Evolutionary conservation across 2,888 invertebrate genomes (phyloP).

Genomic region (Coelopa pilipes): DNA sequence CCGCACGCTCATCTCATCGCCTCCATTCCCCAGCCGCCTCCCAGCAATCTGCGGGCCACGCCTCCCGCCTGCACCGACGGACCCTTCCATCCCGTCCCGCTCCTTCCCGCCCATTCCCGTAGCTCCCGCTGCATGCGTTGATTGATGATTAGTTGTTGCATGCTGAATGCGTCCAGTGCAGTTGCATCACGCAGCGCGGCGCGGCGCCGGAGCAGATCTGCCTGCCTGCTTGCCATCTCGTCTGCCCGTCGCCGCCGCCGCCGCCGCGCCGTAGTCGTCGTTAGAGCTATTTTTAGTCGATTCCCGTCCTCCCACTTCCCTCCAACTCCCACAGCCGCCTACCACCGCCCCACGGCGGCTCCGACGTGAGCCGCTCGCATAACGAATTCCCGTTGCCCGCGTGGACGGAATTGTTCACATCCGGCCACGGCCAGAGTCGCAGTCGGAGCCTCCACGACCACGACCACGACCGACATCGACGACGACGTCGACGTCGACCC

Average conservation of each 20-base stretch:
- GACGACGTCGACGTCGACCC: no score
- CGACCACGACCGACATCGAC: no score
- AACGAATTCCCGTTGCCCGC: slow-evolving; percentile 14
- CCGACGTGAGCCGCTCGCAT: neutral
- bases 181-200: neutral
- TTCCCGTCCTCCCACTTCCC: neutral
- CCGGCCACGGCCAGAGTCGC: slow-evolving; percentile 4
- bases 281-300: neutral
- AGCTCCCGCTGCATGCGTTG: neutral
- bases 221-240: slow-evolving; percentile 10
- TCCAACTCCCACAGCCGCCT: neutral
- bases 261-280: slow-evolving; percentile 8
- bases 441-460: neutral
- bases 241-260: neutral
- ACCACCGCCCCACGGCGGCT: neutral
- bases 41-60: neutral
- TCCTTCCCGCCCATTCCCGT: neutral
- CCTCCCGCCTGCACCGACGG: neutral
- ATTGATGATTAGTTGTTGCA: slow-evolving; percentile 18
- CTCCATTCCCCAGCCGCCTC: slow-evolving; percentile 1
- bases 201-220: neutral
- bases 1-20: neutral
- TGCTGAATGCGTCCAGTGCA: slow-evolving; percentile 9
- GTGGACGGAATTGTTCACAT: slow-evolving; percentile 24
- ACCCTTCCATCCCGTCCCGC: neutral